A percentile compares a stretch with the other conserved stretches of the same genome.
Evolutionary conservation across 2,888 invertebrate genomes (phyloP).

Genomic region (Pseudeuparius sepicola): DNA sequence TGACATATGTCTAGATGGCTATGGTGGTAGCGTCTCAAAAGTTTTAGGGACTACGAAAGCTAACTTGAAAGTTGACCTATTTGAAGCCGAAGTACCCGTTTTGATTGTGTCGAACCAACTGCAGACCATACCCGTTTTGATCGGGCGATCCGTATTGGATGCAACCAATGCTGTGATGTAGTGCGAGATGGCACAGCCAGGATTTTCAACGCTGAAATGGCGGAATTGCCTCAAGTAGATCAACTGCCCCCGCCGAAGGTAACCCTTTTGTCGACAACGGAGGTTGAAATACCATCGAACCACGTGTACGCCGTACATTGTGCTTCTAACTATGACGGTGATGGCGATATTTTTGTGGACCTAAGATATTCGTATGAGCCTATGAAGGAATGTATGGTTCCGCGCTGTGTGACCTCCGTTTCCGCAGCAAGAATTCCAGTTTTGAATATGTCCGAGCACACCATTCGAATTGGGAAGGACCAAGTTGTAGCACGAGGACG

Average conservation of each 20-base stretch:
- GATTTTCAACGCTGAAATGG: conserved; percentile 7
- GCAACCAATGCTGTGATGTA: conserved; percentile 8
- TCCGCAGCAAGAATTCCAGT: neutral
- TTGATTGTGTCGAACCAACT: conserved; percentile 7
- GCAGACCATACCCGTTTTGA: conserved; percentile 9
- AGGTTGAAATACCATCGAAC: neutral
- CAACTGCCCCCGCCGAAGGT: conserved; percentile 2
- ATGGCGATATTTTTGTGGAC: conserved; percentile 7
- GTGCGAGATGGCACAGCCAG: conserved; percentile 7
- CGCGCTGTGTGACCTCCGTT: conserved; percentile 6
- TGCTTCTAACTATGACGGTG: neutral
- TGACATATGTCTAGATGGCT: too few relatives aligned
- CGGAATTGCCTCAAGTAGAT: conserved; percentile 10
- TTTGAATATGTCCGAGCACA: conserved; percentile 1
- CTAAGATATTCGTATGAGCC: neutral
- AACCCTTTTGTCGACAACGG: neutral
- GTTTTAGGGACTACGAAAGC: too few relatives aligned
- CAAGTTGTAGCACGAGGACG: conserved; percentile 3
- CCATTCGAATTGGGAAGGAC: neutral
- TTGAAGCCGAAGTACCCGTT: conserved; percentile 2
- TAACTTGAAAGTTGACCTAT: conserved; percentile 1
- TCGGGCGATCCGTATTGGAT: conserved; percentile 7
- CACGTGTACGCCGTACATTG: neutral
- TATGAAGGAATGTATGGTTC: conserved; percentile 1
- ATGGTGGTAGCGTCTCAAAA: too few relatives aligned